phyloP scores from a whole-genome alignment of 2,113 vertebrate species.

The Thomomys bottae region DNA sequence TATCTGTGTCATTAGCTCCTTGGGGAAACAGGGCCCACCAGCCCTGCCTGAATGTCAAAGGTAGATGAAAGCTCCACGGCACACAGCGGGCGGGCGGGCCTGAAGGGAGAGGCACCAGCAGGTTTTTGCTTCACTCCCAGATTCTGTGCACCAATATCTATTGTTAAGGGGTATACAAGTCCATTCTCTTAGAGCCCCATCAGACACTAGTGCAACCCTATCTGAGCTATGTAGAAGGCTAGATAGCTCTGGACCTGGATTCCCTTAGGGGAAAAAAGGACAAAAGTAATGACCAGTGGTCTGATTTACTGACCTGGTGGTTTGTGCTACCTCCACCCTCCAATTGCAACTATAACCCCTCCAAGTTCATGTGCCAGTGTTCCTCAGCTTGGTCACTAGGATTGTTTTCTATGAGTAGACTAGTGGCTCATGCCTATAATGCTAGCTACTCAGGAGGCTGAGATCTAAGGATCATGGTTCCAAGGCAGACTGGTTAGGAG shows the following conservation, averaged over 20 bases:
- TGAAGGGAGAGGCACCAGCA: neutral
- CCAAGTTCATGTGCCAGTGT: neutral
- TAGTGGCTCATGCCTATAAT: no score
- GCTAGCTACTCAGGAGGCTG: no score
- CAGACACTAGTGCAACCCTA: no score
- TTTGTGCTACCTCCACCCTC: neutral
- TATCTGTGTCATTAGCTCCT: no score
- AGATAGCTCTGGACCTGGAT: neutral
- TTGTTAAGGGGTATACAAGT: neutral
- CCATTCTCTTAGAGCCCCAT: neutral
- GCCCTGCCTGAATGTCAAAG: neutral
- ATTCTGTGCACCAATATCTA: neutral
- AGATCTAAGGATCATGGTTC: no score
- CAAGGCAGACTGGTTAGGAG: no score
- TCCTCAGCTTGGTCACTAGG: neutral
- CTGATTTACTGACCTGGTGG: neutral
- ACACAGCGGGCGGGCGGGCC: fast-evolving
- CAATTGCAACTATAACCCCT: fast-evolving
- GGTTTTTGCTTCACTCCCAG: neutral
- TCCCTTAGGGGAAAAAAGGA: neutral
- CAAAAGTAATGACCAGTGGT: neutral
- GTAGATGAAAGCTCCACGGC: neutral
- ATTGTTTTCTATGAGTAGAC: neutral
- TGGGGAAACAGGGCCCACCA: neutral
- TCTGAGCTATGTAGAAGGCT: neutral